Conservation (phyloP, 1,140 invertebrate genomes). For the Drosophila burlai region DNA sequence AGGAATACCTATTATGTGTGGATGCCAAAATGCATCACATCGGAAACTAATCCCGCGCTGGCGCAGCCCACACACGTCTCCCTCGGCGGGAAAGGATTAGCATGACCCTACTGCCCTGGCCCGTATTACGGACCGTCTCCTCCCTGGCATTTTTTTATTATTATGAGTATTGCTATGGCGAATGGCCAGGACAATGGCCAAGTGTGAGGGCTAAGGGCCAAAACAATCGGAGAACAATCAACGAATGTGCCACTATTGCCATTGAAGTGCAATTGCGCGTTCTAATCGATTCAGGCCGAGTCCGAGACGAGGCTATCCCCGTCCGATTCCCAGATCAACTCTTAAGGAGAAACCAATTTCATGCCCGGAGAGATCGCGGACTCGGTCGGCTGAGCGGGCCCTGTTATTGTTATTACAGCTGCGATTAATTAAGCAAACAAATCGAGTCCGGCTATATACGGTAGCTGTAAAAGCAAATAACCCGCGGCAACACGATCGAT, state of each 20-base stretch:
- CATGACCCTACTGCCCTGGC: slow-evolving; percentile 40
- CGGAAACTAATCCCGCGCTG: slow-evolving; percentile 63
- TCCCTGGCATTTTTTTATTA: slow-evolving; percentile 6
- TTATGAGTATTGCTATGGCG: slow-evolving; percentile 52
- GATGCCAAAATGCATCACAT: slow-evolving; percentile 66
- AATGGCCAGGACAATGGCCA: slow-evolving; percentile 69
- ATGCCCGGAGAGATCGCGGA: slow-evolving; percentile 39
- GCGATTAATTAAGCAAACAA: slow-evolving; percentile 83
- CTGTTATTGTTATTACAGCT: slow-evolving; percentile 76
- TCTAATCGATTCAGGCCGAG: slow-evolving; percentile 62
- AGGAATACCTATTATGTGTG: slow-evolving; percentile 27
- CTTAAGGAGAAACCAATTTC: slow-evolving; percentile 52
- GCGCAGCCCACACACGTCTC: slow-evolving; percentile 77
- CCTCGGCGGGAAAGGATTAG: slow-evolving; percentile 65
- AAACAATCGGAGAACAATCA: slow-evolving; percentile 55
- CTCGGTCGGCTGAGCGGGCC: neutral
- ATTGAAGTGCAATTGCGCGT: slow-evolving; percentile 79
- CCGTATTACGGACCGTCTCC: slow-evolving; percentile 13
- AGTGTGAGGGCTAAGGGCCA: slow-evolving; percentile 56
- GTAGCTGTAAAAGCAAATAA: slow-evolving; percentile 82
- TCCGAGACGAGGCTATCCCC: neutral
- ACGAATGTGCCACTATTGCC: slow-evolving; percentile 69
- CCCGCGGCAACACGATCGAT: slow-evolving; percentile 46
- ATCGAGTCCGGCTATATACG: slow-evolving; percentile 66
- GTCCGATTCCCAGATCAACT: slow-evolving; percentile 8